phyloP scores from a whole-genome alignment of 2,888 invertebrate species.

The Lithophane leautieri region DNA sequence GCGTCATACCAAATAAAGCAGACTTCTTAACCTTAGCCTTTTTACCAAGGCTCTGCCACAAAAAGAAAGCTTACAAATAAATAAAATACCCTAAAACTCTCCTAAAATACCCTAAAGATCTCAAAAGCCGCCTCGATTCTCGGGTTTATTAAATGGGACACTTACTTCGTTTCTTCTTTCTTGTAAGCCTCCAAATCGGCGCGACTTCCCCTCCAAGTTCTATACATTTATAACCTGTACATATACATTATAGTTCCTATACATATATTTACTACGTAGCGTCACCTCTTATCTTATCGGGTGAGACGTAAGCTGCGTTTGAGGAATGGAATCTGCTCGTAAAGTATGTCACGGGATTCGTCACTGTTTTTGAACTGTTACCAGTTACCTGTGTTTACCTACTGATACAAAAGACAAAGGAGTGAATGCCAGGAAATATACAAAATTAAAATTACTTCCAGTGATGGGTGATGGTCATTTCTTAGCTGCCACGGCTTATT shows the following conservation, averaged over 20 bases:
- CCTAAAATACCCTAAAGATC: conserved; percentile 27
- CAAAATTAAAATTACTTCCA: no score
- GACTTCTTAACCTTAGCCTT: background rate
- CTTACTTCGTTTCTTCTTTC: background rate
- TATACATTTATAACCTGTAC: conserved; percentile 9
- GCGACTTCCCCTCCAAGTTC: conserved; percentile 4
- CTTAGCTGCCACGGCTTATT: no score
- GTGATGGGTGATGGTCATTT: no score
- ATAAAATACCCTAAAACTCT: conserved; percentile 29
- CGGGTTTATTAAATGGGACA: conserved; percentile 23
- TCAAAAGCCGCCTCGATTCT: conserved; percentile 22
- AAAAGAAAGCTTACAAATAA: conserved; percentile 20
- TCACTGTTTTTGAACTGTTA: background rate
- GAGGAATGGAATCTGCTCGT: conserved; percentile 14
- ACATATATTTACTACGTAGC: background rate
- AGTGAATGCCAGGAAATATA: no score
- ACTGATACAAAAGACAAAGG: no score
- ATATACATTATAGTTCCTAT: no score
- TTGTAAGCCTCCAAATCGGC: conserved; percentile 29
- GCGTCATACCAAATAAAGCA: background rate
- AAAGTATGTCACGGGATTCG: conserved; percentile 9
- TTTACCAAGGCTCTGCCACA: conserved; percentile 8
- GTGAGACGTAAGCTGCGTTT: conserved; percentile 20
- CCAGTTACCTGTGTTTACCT: no score
- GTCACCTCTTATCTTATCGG: conserved; percentile 30